Evolutionary conservation across 2,797 vertebrate species (phyloP).

Genomic region (Coranthus polyacanthus): DNA sequence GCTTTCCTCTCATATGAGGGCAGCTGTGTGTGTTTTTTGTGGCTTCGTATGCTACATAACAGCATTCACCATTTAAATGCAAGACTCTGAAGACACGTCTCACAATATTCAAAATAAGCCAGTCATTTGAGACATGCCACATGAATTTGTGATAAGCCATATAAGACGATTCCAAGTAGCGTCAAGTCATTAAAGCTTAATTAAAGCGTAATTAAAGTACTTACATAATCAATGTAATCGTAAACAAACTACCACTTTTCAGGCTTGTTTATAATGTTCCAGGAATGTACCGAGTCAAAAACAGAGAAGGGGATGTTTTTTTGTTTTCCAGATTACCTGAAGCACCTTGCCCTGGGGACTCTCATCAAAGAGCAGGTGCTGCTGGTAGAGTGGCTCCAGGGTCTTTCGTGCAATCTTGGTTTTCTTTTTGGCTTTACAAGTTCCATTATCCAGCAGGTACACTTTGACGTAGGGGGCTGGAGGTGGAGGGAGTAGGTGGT

Average conservation of each 20-base stretch:
- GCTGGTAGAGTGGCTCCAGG: constrained; percentile 98
- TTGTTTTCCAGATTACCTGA: constrained; percentile 86
- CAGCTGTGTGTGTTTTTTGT: not conserved
- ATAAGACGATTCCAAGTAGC: not conserved
- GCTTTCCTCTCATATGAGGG: not conserved
- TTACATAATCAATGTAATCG: too few species aligned
- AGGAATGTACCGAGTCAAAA: too few species aligned
- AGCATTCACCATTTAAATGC: too few species aligned
- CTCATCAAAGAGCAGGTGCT: constrained; percentile 96
- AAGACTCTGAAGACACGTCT: not conserved
- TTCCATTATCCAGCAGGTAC: constrained; percentile 96
- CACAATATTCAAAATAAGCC: too few species aligned
- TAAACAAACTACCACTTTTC: too few species aligned
- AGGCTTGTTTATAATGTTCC: too few species aligned
- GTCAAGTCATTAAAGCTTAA: not conserved
- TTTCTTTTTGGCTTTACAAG: constrained; percentile 99
- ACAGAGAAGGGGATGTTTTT: too few species aligned
- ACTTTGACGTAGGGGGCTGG: constrained; percentile 98
- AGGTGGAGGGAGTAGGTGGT: constrained; percentile 19
- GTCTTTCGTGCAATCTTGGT: constrained; percentile 99
- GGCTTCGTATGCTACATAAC: not conserved
- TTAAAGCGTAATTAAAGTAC: not conserved
- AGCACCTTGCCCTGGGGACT: constrained; percentile 98
- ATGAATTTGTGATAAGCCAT: too few species aligned
- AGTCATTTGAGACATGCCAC: not conserved